Base-by-base conservation (phyloP, 2,113 vertebrate genomes). In the Cromileptes altivelis region DNA sequence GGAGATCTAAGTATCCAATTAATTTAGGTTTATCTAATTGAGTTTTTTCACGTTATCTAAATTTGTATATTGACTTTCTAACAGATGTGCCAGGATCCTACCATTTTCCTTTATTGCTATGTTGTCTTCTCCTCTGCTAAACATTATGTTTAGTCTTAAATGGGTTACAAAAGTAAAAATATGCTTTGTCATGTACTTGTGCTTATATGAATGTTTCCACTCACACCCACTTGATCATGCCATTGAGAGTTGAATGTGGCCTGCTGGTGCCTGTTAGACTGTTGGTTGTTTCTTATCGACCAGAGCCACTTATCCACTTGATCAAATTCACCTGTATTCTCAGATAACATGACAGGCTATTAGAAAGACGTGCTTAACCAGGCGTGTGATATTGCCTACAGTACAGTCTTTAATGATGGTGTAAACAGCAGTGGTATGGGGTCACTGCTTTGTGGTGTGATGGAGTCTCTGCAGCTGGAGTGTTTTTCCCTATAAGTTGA, bases 331-430 rank as follows among this genome's bases (percentile, higher is more conserved):
- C 81, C 88, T 85, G 80, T 75, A 72, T 84, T 86, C 81, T 68
- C 80, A 88, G 77, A 85, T 81, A 80, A 89, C 67, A 86, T 81
- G 86, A 78, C 82, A 75, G 85, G 80, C 85, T 84, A 85, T 94
- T 92, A 91, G 80, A 75, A 75, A 62, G 87, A 84, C n/a, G 30
- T 47, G 81, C 50, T 61, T 87, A 91, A 91, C 75, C 84, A 86
- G 83, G 87, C 78, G 65, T 86, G 80, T 74, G 63, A 83, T 81
- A 57, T 74, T 17, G 61, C 83, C 75, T 45, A 33, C 78, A 65
- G 77, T 89, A 30, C 4, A 6, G 64, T 69, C 81, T 78, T 80
- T 88, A 90, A 93, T 79, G 89, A 82, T 2, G 56, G 65, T 47
- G 75, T 83, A 85, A 91, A 87, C 74, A 70, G 50, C 80, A 55